Conservation (phyloP, 1,140 invertebrate genomes). For the Drepana arcuata region DNA sequence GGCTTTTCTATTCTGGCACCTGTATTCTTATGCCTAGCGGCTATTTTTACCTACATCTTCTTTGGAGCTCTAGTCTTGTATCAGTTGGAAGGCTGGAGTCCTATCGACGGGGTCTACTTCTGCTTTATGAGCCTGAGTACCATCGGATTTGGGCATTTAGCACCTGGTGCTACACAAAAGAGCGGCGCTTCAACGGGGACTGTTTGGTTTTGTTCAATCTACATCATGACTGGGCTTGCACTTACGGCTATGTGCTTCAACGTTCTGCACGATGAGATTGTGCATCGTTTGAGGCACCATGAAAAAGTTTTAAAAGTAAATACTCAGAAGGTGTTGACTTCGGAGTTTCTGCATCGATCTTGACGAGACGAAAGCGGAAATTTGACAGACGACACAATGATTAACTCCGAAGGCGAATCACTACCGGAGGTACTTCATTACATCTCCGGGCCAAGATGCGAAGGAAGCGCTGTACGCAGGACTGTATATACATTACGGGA, state of each 20-base stretch:
- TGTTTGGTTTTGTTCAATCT: constrained; percentile 94
- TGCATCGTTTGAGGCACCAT: constrained; percentile 81
- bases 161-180: constrained; percentile 81
- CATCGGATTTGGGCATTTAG: constrained; percentile 92
- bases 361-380: constrained; percentile 63
- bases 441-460: constrained; percentile 33
- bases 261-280: constrained; percentile 94
- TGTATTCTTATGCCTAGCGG: constrained; percentile 81
- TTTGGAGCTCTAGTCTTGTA: constrained; percentile 91
- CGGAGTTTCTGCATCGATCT: constrained; percentile 55
- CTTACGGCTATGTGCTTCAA: constrained; percentile 99
- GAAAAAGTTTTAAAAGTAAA: constrained; percentile 54
- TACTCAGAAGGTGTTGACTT: constrained; percentile 54
- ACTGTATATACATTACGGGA: constrained; percentile 48
- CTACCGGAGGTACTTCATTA: constrained; percentile 60
- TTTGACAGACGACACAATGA: constrained; percentile 58
- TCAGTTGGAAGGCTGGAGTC: constrained; percentile 88
- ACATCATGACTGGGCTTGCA: constrained; percentile 95
- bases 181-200: constrained; percentile 75
- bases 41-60: constrained; percentile 88
- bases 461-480: constrained; percentile 44
- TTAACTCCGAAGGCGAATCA: constrained; percentile 52
- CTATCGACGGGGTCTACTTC: constrained; percentile 94
- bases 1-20: constrained; percentile 84
- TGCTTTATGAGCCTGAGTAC: constrained; percentile 95